phyloP scores from a whole-genome alignment of 2,113 vertebrate genomes.

The Sarotherodon lohbergeri region DNA sequence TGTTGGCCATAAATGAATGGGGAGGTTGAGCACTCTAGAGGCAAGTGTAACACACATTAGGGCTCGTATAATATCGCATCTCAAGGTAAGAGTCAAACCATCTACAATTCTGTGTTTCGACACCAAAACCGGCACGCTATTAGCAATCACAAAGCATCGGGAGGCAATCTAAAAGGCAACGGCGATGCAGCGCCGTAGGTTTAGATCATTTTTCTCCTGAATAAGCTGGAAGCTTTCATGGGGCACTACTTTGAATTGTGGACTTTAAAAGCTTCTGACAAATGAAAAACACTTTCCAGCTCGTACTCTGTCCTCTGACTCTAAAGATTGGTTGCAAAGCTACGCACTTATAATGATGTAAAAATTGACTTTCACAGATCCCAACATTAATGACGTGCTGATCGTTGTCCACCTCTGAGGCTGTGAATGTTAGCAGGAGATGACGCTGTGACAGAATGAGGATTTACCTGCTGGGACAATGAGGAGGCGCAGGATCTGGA shows the following conservation, averaged over 20 bases:
- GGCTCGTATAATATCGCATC: conserved; percentile 53
- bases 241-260: neutral
- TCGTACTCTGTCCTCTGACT: neutral
- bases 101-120: neutral
- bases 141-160: neutral
- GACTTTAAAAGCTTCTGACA: neutral
- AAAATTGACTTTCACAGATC: neutral
- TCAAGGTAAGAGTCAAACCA: conserved; percentile 44
- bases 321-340: neutral
- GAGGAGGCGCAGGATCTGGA: neutral
- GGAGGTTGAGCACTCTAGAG: conserved; percentile 51
- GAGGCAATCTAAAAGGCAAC: neutral
- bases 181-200: neutral
- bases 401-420: conserved; percentile 3
- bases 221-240: neutral
- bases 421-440: neutral
- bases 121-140: neutral
- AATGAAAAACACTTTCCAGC: neutral
- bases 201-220: neutral
- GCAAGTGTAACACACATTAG: conserved; percentile 34
- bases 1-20: conserved; percentile 64
- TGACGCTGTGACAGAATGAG: conserved; percentile 39
- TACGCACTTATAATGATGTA: fast-evolving
- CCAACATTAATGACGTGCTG: neutral
- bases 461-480: conserved; percentile 26